Base-by-base conservation (phyloP, 2,113 vertebrate species). In the Leptobrachium leishanense region DNA sequence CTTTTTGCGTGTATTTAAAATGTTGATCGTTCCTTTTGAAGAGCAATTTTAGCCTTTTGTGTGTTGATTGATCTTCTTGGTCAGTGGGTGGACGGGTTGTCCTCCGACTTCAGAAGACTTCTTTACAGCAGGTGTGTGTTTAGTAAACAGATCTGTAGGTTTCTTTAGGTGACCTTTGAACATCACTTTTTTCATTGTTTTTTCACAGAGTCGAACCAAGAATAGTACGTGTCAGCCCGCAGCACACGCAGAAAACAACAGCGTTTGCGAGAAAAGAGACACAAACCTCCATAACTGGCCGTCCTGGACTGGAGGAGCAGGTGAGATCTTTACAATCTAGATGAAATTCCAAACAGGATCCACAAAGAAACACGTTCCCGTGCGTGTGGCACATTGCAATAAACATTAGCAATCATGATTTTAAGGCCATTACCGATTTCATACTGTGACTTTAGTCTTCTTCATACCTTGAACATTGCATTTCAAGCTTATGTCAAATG, bases 181-280 rank as follows among this genome's bases (percentile, higher is more conserved):
- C 64, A 55, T 76, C 74, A 63, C n/a, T 44, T 66, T 68, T 75
- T 71, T 12, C 13, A 12, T 12, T 59, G 55, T 59, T 8, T 59
- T 15, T 31, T 59, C 13, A 59, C 55, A 59, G 55, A 59, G 55
- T 12, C 55, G 13, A 2, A 59, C 11, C 11, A 59, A 59, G 55
- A 59, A 59, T 59, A 59, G 10, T 59, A 59, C 55, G 55, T 59
- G 55, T 59, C 55, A 13, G 3, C 11, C 55, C 10, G 55, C 55
- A 59, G 13, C 10, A 13, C 55, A 2, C 11, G 3, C 55, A 59
- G 55, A 59, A 59, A 59, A 12, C 2, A 7, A 8, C 13, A 2
- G 13, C 20, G 20, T 15, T 59, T 59, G 55, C 55, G 13, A 59
- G 55, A 7, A 59, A 59, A 59, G 13, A 12, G 55, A 54, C 11